A percentile compares a stretch with the other conserved stretches of the same genome.
Conservation (phyloP, 2,113 vertebrate species). For the Arenaria interpres region DNA sequence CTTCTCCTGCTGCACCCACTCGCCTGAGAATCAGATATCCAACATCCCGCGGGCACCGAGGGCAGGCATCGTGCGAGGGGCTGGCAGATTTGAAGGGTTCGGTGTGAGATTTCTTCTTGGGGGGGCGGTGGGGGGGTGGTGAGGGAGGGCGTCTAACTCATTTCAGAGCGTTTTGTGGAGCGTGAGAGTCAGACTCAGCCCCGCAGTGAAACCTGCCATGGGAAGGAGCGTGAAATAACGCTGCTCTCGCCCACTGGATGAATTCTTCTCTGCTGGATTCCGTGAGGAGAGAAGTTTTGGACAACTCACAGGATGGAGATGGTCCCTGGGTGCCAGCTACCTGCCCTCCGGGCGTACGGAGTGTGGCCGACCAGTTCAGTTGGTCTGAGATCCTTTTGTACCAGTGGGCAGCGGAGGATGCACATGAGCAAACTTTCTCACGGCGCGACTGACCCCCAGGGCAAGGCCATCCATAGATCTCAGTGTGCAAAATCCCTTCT, state of each 20-base stretch:
- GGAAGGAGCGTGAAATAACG: not conserved
- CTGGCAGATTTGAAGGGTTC: not conserved
- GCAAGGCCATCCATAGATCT: not conserved
- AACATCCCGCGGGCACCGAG: not conserved
- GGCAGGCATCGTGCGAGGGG: not conserved
- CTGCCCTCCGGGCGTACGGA: not conserved
- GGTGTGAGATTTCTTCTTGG: not conserved
- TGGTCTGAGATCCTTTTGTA: not conserved
- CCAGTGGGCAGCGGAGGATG: not conserved
- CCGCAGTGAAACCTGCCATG: not conserved
- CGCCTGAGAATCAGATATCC: not conserved
- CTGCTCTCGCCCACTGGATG: not conserved
- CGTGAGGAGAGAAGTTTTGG: not conserved
- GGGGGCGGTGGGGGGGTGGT: not conserved
- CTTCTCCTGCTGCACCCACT: conserved; percentile 30
- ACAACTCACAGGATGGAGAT: not conserved
- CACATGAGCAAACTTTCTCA: not conserved
- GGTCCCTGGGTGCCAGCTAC: not conserved
- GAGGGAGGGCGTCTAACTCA: not conserved
- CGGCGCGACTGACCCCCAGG: not conserved
- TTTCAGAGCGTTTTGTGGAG: not conserved
- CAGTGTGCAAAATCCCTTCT: not conserved
- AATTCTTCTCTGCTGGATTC: not conserved
- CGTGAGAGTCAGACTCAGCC: not conserved
- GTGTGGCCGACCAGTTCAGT: not conserved